Evolutionary conservation across 1,140 invertebrate genomes (phyloP).

Genomic region (Nasonia longicornis): DNA sequence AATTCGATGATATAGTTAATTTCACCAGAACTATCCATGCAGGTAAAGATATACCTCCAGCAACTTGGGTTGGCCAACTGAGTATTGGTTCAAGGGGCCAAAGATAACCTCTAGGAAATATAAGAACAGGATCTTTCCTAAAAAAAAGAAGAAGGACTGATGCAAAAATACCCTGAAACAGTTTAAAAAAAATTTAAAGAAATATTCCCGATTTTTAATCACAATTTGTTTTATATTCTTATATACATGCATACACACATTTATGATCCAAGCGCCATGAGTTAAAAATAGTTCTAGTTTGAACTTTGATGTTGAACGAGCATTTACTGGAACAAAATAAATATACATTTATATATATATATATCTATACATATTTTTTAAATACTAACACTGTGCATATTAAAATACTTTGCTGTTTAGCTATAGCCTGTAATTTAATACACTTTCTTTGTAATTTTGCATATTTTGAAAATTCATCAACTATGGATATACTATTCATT

Average conservation of each 20-base stretch:
- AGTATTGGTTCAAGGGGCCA: conserved; percentile 60
- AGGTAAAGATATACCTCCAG: conserved; percentile 61
- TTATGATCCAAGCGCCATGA: conserved; percentile 50
- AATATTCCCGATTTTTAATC: not conserved
- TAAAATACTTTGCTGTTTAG: conserved; percentile 61
- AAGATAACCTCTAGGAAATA: conserved; percentile 57
- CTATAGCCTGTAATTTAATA: conserved; percentile 65
- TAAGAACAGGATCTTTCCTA: conserved; percentile 58
- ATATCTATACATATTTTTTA: not conserved
- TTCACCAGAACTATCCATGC: conserved; percentile 59
- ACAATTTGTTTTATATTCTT: conserved; percentile 6
- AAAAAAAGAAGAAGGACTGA: conserved; percentile 57
- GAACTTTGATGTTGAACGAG: conserved; percentile 40
- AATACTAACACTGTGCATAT: not conserved
- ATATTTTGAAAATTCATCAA: conserved; percentile 74
- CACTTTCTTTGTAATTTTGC: conserved; percentile 70
- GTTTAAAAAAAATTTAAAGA: conserved; percentile 37
- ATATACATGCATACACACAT: conserved; percentile 49
- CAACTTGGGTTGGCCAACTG: conserved; percentile 60
- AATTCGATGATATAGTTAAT: conserved; percentile 49
- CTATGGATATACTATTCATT: conserved; percentile 68
- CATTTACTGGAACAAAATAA: conserved; percentile 44
- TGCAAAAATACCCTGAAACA: conserved; percentile 52
- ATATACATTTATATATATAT: conserved; percentile 5
- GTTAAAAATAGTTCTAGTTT: conserved; percentile 49